These are phyloP conservation scores for Muscicapa comitata DNA, from an alignment of 2,797 vertebrate species.

Conservation along the genomic window DNA sequence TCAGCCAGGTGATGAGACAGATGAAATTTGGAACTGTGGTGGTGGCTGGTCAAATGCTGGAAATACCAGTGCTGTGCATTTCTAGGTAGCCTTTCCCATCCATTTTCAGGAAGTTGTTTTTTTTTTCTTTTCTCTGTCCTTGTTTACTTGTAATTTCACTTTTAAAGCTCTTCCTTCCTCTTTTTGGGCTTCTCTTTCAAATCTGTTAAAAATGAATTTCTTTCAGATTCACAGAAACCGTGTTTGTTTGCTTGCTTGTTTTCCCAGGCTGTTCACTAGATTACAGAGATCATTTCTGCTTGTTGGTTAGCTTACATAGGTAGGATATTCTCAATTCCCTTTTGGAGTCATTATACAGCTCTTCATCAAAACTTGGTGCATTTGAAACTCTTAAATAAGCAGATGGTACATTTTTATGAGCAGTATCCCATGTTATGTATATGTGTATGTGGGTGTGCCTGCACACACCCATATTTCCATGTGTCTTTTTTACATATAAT, in stretches of 20 bases:
- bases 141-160: slow-evolving; percentile 4
- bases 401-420: neutral
- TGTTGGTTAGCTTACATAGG: neutral
- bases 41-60: neutral
- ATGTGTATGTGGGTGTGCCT: neutral
- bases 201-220: neutral
- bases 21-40: neutral
- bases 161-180: slow-evolving; percentile 15
- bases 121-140: neutral
- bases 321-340: neutral
- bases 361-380: neutral
- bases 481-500: neutral
- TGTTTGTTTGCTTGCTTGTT: neutral
- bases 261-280: neutral
- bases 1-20: neutral
- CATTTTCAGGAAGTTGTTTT: neutral
- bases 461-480: neutral
- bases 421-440: neutral
- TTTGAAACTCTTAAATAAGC: neutral
- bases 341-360: neutral
- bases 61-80: neutral
- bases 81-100: neutral
- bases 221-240: neutral
- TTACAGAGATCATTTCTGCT: neutral
- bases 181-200: neutral